Evolutionary conservation across 2,113 vertebrate species (phyloP).

Genomic region (Ictalurus furcatus): DNA sequence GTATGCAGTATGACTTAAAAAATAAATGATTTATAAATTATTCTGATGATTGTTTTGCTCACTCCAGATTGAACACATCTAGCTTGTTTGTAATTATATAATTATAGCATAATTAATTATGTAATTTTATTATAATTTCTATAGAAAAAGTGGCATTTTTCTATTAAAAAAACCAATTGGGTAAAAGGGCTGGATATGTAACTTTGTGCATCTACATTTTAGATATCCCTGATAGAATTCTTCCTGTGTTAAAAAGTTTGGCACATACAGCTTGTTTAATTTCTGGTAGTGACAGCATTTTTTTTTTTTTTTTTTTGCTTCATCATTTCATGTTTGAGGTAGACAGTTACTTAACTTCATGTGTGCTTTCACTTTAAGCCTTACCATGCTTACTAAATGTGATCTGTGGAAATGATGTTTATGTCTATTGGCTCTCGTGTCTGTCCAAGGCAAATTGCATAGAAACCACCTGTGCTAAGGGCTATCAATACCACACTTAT

Average conservation of each 20-base stretch:
- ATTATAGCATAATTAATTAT: not conserved
- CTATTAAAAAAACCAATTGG: not conserved
- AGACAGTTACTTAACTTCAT: not conserved
- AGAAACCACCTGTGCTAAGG: conserved; percentile 69
- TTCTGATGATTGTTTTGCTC: conserved; percentile 1
- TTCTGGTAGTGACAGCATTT: not conserved
- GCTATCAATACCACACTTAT: conserved; percentile 61
- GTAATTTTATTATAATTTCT: too few species aligned
- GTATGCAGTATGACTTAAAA: not conserved
- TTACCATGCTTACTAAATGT: not conserved
- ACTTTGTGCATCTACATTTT: conserved; percentile 8
- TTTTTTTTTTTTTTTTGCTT: not conserved
- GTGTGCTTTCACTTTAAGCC: conserved; percentile 2
- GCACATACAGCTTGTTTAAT: not conserved
- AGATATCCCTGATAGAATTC: not conserved
- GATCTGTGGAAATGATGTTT: not conserved
- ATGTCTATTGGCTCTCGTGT: conserved; percentile 31
- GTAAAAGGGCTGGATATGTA: conserved; percentile 40
- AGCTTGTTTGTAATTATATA: not conserved
- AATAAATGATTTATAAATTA: not conserved
- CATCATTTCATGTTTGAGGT: not conserved
- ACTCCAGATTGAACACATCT: not conserved
- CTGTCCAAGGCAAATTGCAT: conserved; percentile 56
- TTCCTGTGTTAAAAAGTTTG: not conserved
- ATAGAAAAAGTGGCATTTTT: not conserved